phyloP scores from a whole-genome alignment of 2,888 invertebrate species.

The Selenia dentaria region DNA sequence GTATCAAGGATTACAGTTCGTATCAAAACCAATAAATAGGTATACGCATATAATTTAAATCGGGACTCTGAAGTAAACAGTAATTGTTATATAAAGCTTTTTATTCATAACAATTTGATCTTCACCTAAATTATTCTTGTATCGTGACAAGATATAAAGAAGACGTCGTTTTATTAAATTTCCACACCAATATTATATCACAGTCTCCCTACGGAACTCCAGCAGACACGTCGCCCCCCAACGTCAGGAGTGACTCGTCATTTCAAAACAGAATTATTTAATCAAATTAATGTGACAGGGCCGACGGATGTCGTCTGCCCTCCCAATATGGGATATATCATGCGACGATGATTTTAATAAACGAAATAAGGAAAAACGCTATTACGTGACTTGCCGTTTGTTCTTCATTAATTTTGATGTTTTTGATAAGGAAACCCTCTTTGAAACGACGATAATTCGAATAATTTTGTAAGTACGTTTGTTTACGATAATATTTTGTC shows the following conservation, averaged over 20 bases:
- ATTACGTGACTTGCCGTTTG: constrained; percentile 21
- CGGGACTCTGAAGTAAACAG: no score
- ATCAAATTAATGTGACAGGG: constrained; percentile 57
- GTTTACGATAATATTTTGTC: no score
- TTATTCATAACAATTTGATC: no score
- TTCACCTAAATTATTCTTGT: no score
- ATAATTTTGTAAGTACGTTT: neutral
- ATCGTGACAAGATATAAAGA: no score
- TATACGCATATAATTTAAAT: no score
- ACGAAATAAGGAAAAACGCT: constrained; percentile 23
- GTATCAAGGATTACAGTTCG: no score
- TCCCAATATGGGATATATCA: constrained; percentile 36
- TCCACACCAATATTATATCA: constrained; percentile 14
- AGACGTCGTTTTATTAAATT: constrained; percentile 5
- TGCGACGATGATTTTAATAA: constrained; percentile 32
- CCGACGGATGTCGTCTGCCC: constrained; percentile 44
- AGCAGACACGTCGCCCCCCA: constrained; percentile 19
- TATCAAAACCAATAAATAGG: no score
- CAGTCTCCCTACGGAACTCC: constrained; percentile 27
- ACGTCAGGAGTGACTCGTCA: constrained; percentile 31
- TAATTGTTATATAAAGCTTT: no score
- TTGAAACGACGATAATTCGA: neutral
- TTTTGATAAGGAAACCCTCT: neutral
- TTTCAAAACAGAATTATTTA: constrained; percentile 38
- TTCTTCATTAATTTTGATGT: constrained; percentile 7